These are phyloP conservation scores for Drosophila atroscutellata DNA, from an alignment of 2,888 invertebrate species.

Conservation along the genomic window DNA sequence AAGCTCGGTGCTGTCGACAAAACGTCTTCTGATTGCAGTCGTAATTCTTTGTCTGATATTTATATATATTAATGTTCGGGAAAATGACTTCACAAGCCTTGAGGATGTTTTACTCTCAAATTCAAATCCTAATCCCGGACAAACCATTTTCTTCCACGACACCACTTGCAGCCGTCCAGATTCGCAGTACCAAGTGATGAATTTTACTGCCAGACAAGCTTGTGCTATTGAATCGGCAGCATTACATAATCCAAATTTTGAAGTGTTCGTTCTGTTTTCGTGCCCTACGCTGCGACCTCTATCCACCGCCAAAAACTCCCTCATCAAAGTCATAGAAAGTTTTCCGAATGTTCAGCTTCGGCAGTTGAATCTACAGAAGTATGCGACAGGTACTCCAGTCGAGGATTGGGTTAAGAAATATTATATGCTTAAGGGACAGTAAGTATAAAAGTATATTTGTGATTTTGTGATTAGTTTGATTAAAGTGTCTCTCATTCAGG, in stretches of 20 bases:
- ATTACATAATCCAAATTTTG: conserved; percentile 80
- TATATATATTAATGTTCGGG: background rate
- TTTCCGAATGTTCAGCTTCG: conserved; percentile 82
- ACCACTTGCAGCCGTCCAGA: conserved; percentile 73
- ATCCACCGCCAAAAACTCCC: conserved; percentile 22
- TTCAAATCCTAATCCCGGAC: conserved; percentile 74
- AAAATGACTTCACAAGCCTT: background rate
- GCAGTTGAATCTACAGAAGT: conserved; percentile 80
- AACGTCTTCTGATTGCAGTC: background rate
- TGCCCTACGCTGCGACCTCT: conserved; percentile 66
- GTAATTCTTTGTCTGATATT: background rate
- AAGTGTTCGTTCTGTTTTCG: conserved; percentile 82
- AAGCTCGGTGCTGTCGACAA: background rate
- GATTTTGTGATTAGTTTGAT: background rate
- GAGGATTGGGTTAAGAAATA: conserved; percentile 81
- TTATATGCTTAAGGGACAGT: conserved; percentile 70
- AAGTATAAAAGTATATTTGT: background rate
- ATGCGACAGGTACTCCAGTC: conserved; percentile 81
- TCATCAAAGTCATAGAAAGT: conserved; percentile 73
- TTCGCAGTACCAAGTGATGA: conserved; percentile 44
- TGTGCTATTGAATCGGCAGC: conserved; percentile 85
- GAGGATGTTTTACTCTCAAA: conserved; percentile 77
- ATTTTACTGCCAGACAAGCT: conserved; percentile 82
- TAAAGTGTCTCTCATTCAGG: background rate
- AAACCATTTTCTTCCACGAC: conserved; percentile 84